phyloP scores from a whole-genome alignment of 2,797 vertebrate genomes.

The Chiroxiphia lanceolata region DNA sequence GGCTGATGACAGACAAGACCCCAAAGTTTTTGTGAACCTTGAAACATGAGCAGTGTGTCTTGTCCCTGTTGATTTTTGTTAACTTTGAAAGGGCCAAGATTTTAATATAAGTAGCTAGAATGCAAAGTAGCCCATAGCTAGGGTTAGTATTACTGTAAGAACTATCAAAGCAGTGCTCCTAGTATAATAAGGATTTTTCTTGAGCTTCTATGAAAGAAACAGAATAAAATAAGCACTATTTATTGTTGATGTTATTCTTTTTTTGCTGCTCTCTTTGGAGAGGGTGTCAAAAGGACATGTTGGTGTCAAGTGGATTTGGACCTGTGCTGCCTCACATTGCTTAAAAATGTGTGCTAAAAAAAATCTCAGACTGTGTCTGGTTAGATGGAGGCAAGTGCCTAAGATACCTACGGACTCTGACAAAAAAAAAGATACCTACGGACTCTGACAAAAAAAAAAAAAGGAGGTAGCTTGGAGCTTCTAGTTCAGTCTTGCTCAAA shows the following conservation, averaged over 20 bases:
- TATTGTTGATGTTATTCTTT: background rate
- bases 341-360: background rate
- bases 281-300: background rate
- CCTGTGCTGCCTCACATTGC: background rate
- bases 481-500: background rate
- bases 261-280: background rate
- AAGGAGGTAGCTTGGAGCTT: background rate
- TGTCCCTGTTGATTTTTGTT: conserved; percentile 22
- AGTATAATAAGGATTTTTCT: background rate
- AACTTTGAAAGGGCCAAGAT: background rate
- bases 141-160: background rate
- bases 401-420: background rate
- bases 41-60: conserved; percentile 38
- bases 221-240: background rate
- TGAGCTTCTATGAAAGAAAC: background rate
- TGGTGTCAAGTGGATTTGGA: background rate
- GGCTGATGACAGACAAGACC: conserved; percentile 33
- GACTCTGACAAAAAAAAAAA: background rate
- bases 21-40: conserved; percentile 29
- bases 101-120: background rate
- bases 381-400: background rate
- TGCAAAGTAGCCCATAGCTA: background rate
- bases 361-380: background rate
- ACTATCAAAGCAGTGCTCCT: background rate
- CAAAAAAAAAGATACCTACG: no score